Evolutionary conservation across 2,113 vertebrate genomes (phyloP).

Genomic region (Patagioenas fasciata): DNA sequence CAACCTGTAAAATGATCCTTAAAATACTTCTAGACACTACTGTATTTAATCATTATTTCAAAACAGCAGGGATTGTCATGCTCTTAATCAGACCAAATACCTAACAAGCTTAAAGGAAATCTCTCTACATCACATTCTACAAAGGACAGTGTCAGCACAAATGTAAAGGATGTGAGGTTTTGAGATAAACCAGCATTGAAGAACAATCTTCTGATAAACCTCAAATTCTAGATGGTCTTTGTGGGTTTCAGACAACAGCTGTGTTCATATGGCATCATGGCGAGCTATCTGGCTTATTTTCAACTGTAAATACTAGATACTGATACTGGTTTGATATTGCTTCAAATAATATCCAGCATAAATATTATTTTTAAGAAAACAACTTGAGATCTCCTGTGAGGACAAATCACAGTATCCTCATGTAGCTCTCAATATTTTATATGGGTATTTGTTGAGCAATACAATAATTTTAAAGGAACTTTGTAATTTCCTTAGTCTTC

Average conservation of each 20-base stretch:
- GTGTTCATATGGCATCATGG: not conserved
- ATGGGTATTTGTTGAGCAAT: not conserved
- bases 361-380: not conserved
- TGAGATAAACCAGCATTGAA: conserved; percentile 18
- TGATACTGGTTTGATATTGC: not conserved
- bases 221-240: conserved; percentile 8
- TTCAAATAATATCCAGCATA: not conserved
- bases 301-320: not conserved
- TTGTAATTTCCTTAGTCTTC: not conserved
- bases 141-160: conserved; percentile 1
- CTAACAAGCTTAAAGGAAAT: not conserved
- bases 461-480: not conserved
- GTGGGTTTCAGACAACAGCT: not conserved
- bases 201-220: conserved; percentile 12
- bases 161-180: not conserved
- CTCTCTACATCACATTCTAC: not conserved
- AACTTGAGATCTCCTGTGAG: not conserved
- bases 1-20: not conserved
- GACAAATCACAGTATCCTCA: not conserved
- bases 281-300: not conserved
- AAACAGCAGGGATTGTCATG: not conserved
- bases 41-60: not conserved
- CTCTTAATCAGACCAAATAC: not conserved
- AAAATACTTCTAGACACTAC: not conserved
- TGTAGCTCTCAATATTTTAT: not conserved